Percentiles rank a stretch among this genome's conserved stretches.
These are phyloP conservation scores for Pica pica DNA, from an alignment of 2,113 vertebrate species.

Conservation along the genomic window DNA sequence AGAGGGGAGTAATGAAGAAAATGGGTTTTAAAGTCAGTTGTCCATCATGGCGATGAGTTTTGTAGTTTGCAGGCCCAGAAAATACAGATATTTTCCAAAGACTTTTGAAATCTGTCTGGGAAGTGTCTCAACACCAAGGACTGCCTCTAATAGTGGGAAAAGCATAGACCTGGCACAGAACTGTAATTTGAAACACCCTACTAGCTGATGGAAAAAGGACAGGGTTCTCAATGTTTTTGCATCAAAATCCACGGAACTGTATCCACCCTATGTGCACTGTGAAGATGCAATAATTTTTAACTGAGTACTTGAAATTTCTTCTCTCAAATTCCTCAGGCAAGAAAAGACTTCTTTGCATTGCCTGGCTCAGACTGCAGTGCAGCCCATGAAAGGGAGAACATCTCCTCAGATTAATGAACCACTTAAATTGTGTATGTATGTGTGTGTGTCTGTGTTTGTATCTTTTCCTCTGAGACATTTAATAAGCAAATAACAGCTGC, in stretches of 20 bases:
- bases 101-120: conserved; percentile 7
- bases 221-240: not conserved
- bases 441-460: not conserved
- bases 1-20: conserved; percentile 34
- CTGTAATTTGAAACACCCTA: not conserved
- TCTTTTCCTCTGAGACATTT: not conserved
- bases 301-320: not conserved
- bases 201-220: not conserved
- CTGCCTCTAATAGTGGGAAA: not conserved
- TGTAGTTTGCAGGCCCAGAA: not conserved
- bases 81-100: not conserved
- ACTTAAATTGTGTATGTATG: not conserved
- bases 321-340: not conserved
- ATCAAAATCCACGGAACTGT: not conserved
- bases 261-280: not conserved
- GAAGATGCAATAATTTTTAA: not conserved
- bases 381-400: not conserved
- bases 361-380: not conserved
- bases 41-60: not conserved
- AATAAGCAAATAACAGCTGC: conserved; percentile 13
- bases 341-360: not conserved
- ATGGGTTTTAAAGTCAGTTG: conserved; percentile 8
- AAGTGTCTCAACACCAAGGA: not conserved
- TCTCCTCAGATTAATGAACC: not conserved
- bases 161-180: not conserved